Conservation (phyloP, 2,888 invertebrate species). For the Hetaerina titia region DNA sequence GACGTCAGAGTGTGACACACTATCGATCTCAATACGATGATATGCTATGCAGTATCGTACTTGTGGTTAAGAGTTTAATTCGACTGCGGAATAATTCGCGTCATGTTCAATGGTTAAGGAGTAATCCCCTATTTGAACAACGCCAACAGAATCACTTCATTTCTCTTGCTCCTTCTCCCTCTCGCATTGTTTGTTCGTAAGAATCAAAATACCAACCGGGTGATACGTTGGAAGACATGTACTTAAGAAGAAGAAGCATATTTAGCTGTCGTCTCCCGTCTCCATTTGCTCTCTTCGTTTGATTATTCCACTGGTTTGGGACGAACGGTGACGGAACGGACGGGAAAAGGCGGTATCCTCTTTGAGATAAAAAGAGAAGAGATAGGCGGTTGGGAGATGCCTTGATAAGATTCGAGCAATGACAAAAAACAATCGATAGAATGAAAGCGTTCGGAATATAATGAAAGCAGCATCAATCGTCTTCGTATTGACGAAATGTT, state of each 20-base stretch:
- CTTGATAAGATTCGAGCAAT: constrained; percentile 43
- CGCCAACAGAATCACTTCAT: too few relatives aligned
- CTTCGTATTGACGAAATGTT: constrained; percentile 32
- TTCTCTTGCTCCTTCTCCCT: neutral
- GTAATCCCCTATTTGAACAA: too few relatives aligned
- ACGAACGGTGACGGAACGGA: neutral
- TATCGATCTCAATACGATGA: too few relatives aligned
- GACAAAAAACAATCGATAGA: constrained; percentile 40
- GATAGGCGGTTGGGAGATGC: neutral
- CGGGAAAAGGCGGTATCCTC: neutral
- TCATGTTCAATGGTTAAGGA: too few relatives aligned
- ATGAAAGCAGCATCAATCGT: constrained; percentile 40
- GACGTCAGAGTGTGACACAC: too few relatives aligned
- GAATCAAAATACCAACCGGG: neutral
- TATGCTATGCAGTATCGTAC: too few relatives aligned
- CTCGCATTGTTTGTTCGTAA: neutral
- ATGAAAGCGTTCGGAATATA: constrained; percentile 9
- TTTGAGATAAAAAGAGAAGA: constrained; percentile 47
- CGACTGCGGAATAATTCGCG: too few relatives aligned
- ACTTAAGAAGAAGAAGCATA: neutral
- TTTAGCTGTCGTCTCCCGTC: neutral
- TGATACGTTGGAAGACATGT: neutral
- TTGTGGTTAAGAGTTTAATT: too few relatives aligned
- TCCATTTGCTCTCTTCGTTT: neutral
- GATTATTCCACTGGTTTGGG: neutral